Base-by-base conservation (phyloP, 2,797 vertebrate species). In the Lepus oiostolus region DNA sequence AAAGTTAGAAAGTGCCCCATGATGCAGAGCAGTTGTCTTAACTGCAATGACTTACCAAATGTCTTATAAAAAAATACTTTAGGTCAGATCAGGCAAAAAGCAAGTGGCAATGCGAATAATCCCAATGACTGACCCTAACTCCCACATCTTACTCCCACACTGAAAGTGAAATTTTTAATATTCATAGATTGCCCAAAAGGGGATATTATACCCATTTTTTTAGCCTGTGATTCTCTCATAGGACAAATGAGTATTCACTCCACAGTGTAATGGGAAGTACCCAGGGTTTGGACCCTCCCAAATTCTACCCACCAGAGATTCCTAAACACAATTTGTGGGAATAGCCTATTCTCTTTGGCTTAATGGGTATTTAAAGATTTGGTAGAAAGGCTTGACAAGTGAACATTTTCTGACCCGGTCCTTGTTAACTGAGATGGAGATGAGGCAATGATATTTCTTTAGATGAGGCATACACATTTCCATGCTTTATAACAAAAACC, bases 401-500 rank as follows among this genome's bases (percentile, higher is more conserved):
- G 77, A 74, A 82, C 71, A 88, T 54, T 74, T 67, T 70, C 83
- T 77, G 24, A 70, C 38, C 65, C 22, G 22, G n/a, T 42, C 38
- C 38, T 81, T 67, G 80, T 88, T 85, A 89, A 85, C 72, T 58
- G 70, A 95, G 94, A 79, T 75, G 83, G 35, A 67, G 50, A 72
- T 91, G 80, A 94, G 19, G 63, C 79, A 97, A 95, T 26, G n/a
- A 13, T 28, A 82, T 76, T 88, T 95, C 93, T 93, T 89, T 95
- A 95, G 92, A 81, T 67, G 72, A 87, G 82, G 88, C 93, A 79
- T 86, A 72, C 80, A 91, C 50, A 87, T 92, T 94, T 94, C 96
- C 74, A 92, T 28, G 52, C 72, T 93, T 96, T 42, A 96, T 93
- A 97, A 96, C 94, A 50, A 96, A 95, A 96, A 93, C 5, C 35